Conservation (phyloP, 2,113 vertebrate genomes). For the Puntigrus tetrazona region DNA sequence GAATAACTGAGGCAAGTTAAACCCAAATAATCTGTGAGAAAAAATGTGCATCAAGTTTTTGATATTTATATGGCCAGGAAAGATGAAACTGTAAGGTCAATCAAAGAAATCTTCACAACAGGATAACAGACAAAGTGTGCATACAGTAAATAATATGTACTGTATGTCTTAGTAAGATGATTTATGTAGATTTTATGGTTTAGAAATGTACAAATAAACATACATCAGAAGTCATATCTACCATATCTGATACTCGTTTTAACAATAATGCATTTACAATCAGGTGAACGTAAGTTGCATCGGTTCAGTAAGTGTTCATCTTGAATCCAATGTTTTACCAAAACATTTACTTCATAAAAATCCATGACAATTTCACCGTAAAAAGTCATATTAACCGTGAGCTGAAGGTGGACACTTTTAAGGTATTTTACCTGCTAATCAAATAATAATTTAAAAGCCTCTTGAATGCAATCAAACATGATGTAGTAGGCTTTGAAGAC, state of each 20-base stretch:
- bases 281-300: neutral
- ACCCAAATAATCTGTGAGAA: neutral
- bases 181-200: neutral
- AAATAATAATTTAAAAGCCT: conserved; percentile 2
- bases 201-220: neutral
- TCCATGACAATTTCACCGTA: neutral
- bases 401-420: neutral
- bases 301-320: neutral
- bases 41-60: neutral
- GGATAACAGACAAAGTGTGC: neutral
- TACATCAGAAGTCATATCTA: neutral
- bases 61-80: neutral
- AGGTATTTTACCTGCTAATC: neutral
- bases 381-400: neutral
- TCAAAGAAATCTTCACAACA: neutral
- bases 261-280: neutral
- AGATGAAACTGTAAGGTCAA: neutral
- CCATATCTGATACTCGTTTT: neutral
- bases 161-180: neutral
- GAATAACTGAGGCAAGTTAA: neutral
- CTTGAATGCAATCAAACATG: neutral
- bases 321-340: neutral
- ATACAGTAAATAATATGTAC: neutral
- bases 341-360: neutral
- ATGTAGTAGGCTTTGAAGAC: neutral